Evolutionary conservation across 2,888 invertebrate genomes (phyloP).

Genomic region (Idaea dimidiata): DNA sequence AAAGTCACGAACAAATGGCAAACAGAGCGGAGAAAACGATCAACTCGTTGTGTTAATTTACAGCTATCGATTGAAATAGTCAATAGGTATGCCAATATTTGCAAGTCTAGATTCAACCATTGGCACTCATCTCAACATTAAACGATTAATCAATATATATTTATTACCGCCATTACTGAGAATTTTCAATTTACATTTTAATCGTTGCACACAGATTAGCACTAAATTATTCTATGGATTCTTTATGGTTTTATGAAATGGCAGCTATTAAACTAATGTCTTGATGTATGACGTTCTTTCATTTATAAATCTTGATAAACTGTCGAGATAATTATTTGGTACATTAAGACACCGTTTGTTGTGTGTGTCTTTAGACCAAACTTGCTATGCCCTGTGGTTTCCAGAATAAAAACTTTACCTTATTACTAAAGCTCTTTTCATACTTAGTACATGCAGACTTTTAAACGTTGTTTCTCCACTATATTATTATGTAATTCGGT

Average conservation of each 20-base stretch:
- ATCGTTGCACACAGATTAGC: slow-evolving; percentile 1
- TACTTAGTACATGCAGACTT: too few relatives aligned
- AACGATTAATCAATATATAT: neutral
- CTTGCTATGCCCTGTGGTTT: too few relatives aligned
- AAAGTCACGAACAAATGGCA: neutral
- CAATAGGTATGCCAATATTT: neutral
- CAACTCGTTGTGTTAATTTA: neutral
- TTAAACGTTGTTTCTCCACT: too few relatives aligned
- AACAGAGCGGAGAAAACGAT: neutral
- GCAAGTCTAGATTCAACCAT: neutral
- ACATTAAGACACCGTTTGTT: neutral
- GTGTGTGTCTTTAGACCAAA: neutral
- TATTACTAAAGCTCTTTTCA: too few relatives aligned
- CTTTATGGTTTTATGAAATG: slow-evolving; percentile 18
- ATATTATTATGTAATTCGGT: too few relatives aligned
- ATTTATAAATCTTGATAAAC: neutral
- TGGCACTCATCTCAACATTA: neutral
- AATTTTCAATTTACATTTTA: neutral
- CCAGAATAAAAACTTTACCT: too few relatives aligned
- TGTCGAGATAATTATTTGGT: neutral
- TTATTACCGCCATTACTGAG: neutral
- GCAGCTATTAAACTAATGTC: slow-evolving; percentile 7
- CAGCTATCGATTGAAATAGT: neutral
- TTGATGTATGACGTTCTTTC: neutral
- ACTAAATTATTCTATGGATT: slow-evolving; percentile 10